Evolutionary conservation across 2,888 invertebrate species (phyloP).

Genomic region (Leuctra nigra): DNA sequence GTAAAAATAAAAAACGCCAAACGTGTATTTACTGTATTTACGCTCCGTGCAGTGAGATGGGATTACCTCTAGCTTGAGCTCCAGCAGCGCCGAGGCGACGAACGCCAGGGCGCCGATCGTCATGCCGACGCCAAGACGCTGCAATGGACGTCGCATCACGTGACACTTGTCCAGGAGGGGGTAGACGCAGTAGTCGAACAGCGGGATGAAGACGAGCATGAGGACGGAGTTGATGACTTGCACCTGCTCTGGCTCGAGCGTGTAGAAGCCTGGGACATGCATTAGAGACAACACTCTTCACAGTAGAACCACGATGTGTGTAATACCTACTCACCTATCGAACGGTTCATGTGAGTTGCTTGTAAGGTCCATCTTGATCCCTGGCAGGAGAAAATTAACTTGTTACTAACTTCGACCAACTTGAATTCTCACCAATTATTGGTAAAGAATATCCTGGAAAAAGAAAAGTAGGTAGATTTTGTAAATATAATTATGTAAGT

Average conservation of each 20-base stretch:
- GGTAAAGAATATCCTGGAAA: too few species aligned
- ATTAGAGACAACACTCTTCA: too few species aligned
- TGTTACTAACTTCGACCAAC: too few species aligned
- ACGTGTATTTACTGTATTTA: too few species aligned
- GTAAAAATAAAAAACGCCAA: too few species aligned
- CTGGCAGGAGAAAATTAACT: too few species aligned
- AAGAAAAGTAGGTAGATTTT: too few species aligned
- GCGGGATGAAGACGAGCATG: slow-evolving; percentile 77
- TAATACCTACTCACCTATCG: slow-evolving; percentile 48
- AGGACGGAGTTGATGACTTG: slow-evolving; percentile 86
- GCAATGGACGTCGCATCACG: slow-evolving; percentile 68
- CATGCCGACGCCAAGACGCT: slow-evolving; percentile 84
- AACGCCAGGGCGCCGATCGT: slow-evolving; percentile 79
- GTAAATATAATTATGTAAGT: too few species aligned
- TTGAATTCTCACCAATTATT: too few species aligned
- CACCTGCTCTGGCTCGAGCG: slow-evolving; percentile 89
- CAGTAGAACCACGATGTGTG: background rate
- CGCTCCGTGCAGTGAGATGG: slow-evolving; percentile 8
- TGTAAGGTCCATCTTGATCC: slow-evolving; percentile 91
- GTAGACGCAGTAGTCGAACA: slow-evolving; percentile 74
- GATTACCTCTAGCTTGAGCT: slow-evolving; percentile 63
- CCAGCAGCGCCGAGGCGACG: slow-evolving; percentile 74
- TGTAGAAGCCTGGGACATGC: slow-evolving; percentile 46
- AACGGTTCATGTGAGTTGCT: slow-evolving; percentile 81
- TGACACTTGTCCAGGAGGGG: slow-evolving; percentile 65